Conservation (phyloP, 2,888 invertebrate species). For the Andrena bucephala region DNA sequence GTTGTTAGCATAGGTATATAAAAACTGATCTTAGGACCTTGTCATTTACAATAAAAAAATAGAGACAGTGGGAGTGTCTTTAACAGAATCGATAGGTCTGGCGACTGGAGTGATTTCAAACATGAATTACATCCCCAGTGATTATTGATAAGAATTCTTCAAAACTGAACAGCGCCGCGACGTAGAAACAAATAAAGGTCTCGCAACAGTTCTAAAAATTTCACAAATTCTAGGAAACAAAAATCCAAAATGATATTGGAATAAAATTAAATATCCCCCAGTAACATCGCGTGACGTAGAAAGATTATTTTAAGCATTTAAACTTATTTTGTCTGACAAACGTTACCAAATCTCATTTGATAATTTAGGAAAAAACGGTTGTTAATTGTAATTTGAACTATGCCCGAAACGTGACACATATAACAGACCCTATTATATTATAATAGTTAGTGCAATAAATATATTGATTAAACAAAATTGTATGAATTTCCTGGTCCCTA, state of each 20-base stretch:
- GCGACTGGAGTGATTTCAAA: not conserved
- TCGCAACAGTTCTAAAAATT: conserved; percentile 4
- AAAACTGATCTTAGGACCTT: not conserved
- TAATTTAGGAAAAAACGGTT: not conserved
- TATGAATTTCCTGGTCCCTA: not conserved
- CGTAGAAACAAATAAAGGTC: not conserved
- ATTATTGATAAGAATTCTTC: not conserved
- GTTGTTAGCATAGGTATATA: not conserved
- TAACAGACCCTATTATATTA: not conserved
- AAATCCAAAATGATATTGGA: not conserved
- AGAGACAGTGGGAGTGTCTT: not conserved
- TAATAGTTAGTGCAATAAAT: not conserved
- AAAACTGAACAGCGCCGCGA: not conserved
- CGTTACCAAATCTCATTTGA: not conserved
- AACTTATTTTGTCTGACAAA: conserved; percentile 5
- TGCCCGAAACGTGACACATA: not conserved
- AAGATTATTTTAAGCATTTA: conserved; percentile 2
- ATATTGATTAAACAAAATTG: not conserved
- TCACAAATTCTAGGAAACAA: not conserved
- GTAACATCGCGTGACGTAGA: not conserved
- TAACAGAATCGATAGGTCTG: not conserved
- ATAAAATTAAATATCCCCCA: conserved; percentile 1
- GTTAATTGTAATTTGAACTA: not conserved
- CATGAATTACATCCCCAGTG: not conserved
- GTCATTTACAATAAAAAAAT: not conserved